Evolutionary conservation across 2,888 invertebrate genomes (phyloP).

Genomic region (Scaeva pyrastri): DNA sequence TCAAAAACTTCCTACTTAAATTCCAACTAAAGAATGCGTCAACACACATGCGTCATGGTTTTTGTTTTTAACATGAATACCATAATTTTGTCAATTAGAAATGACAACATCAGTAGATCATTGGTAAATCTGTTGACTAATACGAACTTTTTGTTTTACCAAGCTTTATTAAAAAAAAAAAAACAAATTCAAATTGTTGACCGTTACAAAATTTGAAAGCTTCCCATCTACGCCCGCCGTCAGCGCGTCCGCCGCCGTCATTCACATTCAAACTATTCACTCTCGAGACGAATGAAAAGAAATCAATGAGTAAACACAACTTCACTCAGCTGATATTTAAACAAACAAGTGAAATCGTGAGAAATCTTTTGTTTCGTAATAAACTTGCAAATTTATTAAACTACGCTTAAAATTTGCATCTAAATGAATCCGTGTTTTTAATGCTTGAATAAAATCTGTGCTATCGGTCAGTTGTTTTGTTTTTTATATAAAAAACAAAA

Average conservation of each 20-base stretch:
- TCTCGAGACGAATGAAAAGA: conserved; percentile 5
- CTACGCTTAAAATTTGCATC: conserved; percentile 63
- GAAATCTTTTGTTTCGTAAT: conserved; percentile 46
- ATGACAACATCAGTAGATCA: no score
- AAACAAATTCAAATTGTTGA: no score
- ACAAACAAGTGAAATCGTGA: conserved; percentile 69
- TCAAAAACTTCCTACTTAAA: no score
- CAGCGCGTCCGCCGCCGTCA: neutral
- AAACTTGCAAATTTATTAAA: conserved; percentile 25
- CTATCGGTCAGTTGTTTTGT: conserved; percentile 29
- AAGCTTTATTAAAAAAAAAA: no score
- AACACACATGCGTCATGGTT: no score
- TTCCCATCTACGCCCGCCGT: no score
- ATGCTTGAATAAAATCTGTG: conserved; percentile 57
- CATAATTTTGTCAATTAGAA: no score
- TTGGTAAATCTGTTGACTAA: no score
- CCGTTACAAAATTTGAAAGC: no score
- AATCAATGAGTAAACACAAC: conserved; percentile 37
- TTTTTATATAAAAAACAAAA: neutral
- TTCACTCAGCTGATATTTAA: conserved; percentile 12
- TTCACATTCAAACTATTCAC: neutral
- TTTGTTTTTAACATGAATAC: no score
- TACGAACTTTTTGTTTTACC: no score
- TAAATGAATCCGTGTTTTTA: conserved; percentile 29
- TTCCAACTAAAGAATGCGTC: no score